Base-by-base conservation (phyloP, 2,888 invertebrate genomes). In the Clitarchus hookeri region DNA sequence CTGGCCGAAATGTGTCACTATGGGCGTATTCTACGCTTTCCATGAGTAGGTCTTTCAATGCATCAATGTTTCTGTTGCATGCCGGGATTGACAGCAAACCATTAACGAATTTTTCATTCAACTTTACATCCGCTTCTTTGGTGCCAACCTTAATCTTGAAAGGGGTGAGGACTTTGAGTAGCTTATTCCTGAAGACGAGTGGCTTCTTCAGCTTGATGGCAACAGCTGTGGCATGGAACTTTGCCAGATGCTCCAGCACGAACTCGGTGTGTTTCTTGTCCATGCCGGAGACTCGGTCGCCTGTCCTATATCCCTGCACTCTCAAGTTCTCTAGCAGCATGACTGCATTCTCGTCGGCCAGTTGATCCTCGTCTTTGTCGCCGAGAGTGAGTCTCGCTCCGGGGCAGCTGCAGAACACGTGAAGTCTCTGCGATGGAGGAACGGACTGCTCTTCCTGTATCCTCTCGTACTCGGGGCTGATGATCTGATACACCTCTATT, bases 261-360 rank as follows among this genome's bases (percentile, higher is more conserved):
- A 93, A 86, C 85, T 90, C 91, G 0, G 93, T 91, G 83, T 93
- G 92, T 0, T 91, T 90, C 77, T 93, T 89, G 89, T 94, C 93
- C 84, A 93, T 92, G 85, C 94, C 93, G 86, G 90, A 89, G 77
- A 91, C 89, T 65, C 94, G 91, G 87, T 94, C 92, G 1, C 92
- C 93, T 0, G 92, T 92, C 85, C 91, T 92, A 88, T 92, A 94
- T 0, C 93, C 94, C 25, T 90, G 90, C 0, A 89, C 88, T 87
- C 93, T 93, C 6, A 94, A 89, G 90, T 94, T 94, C 88, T 94
- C 94, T 89, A 94, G 91, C 6, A 94, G 89, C 23, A 94, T 90
- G 0, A 93, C 92, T 0, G 94, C 94, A 77, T 79, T 79, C 26
- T 84, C 79, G 88, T 94, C 92, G 0, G 94, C 92, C 90, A 86